Evolutionary conservation across 64 coral and sea anemone species (phyloP).

Genomic region (Astreopora myriophthalma): DNA sequence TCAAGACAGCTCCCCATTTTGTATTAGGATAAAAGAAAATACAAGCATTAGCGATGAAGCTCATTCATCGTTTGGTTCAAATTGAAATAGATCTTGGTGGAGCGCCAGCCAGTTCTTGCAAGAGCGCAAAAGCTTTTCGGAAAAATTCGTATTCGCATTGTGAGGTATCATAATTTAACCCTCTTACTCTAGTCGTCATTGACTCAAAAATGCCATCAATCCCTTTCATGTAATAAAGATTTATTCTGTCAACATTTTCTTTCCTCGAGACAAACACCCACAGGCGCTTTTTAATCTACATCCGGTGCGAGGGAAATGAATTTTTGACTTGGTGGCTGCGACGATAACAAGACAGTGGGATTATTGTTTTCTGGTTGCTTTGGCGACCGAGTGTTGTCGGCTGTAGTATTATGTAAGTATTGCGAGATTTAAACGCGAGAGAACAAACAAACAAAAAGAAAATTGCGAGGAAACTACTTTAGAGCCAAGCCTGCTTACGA

Average conservation of each 20-base stretch:
- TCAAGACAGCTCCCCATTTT: not conserved
- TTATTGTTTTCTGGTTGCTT: not conserved
- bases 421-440: not conserved
- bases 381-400: not conserved
- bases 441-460: not conserved
- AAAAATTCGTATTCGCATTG: too few relatives aligned
- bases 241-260: not conserved
- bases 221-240: not conserved
- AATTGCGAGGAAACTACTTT: too few relatives aligned
- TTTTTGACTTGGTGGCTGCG: not conserved
- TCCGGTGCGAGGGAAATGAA: not conserved
- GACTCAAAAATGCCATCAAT: not conserved
- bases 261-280: not conserved
- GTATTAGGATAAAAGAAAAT: not conserved
- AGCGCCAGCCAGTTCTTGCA: not conserved
- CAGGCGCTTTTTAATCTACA: not conserved
- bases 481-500: too few relatives aligned
- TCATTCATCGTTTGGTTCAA: slow-evolving; percentile 25
- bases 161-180: too few relatives aligned
- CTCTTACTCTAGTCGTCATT: not conserved
- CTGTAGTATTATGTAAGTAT: not conserved
- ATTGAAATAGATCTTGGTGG: not conserved
- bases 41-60: not conserved
- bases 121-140: not conserved
- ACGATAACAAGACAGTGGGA: too few relatives aligned